Evolutionary conservation across 2,113 vertebrate genomes (phyloP).

Genomic region (Hippocampus abdominalis): DNA sequence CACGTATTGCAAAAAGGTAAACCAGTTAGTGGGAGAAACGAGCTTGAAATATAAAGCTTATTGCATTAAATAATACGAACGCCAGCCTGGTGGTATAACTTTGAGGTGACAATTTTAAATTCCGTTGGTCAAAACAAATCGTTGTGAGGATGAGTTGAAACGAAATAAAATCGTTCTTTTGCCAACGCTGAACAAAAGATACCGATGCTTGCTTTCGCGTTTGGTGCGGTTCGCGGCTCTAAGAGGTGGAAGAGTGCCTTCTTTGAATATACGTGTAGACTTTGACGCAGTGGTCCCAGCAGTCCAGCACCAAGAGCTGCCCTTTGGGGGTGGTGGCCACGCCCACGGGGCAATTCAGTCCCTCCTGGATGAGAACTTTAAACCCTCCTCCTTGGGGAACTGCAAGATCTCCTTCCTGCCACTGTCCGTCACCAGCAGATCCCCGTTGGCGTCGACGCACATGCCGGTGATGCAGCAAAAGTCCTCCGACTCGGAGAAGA

Average conservation of each 20-base stretch:
- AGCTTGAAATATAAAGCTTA: constrained; percentile 7
- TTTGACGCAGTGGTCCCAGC: constrained; percentile 98
- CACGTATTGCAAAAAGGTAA: constrained; percentile 7
- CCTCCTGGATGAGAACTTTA: constrained; percentile 87
- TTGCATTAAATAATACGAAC: not conserved
- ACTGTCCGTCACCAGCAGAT: constrained; percentile 92
- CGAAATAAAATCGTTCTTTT: not conserved
- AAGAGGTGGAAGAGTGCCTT: constrained; percentile 76
- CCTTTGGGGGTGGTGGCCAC: constrained; percentile 94
- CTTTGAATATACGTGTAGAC: constrained; percentile 90
- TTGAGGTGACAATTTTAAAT: not conserved
- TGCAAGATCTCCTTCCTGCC: constrained; percentile 92
- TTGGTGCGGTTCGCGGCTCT: constrained; percentile 19
- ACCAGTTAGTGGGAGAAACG: constrained; percentile 16
- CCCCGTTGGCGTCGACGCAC: constrained; percentile 90
- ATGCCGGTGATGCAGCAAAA: constrained; percentile 98
- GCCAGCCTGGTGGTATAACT: not conserved
- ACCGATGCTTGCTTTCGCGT: not conserved
- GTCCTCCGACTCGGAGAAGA: constrained; percentile 93
- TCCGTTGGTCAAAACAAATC: not conserved
- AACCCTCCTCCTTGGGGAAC: constrained; percentile 92
- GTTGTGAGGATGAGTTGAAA: not conserved
- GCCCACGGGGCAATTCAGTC: constrained; percentile 88
- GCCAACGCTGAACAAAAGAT: constrained; percentile 7
- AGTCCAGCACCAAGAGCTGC: constrained; percentile 92